Evolutionary conservation across 2,888 invertebrate species (phyloP), one percentile per base, ranked within the genome.

Genomic region (Oscheius onirici): DNA sequence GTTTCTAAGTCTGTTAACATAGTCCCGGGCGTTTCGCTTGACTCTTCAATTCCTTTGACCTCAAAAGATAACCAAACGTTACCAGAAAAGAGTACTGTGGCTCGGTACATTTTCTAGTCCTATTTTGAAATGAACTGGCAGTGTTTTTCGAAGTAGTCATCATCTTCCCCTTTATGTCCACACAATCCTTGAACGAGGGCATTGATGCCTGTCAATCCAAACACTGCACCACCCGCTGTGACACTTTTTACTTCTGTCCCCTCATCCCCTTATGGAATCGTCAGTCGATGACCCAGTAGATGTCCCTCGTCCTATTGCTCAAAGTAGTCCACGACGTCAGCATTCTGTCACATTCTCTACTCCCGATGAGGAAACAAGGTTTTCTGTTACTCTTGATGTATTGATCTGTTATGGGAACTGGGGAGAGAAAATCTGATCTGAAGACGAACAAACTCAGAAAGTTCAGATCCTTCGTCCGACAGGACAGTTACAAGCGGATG

Each of bases 401-500:
- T n/a, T n/a, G n/a, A n/a, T n/a, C n/a, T n/a, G n/a, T n/a, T n/a
- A n/a, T n/a, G n/a, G n/a, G n/a, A n/a, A n/a, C n/a, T 34, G 34
- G 34, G 34, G 34, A 34, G 34, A 8, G 34, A 8, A 34, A 34
- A n/a, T n/a, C 34, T 8, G 6, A 6, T 15, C 24, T 54, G 28
- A 11, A 15, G 40, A 40, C 22, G 40, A 11, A 60, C 17, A 41
- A 44, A 60, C 15, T 5, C 26, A 40, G 17, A 60, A 41, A 40
- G 83, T 86, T 34, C 74, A 86, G 86, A 66, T 85, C 85, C 0
- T 75, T 86, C 34, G 77, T 76, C 2, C 72, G 86, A 40, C 86
- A 86, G 70, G 86, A 86, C 73, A 84, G 84, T 65, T 86, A 86
- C 65, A 75, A 81, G 54, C 76, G 80, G 26, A 86, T 86, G 86